These are phyloP conservation scores for Amphimedon queenslandica DNA, from an alignment of 37 sponge, comb jelly and placozoan species.

Conservation along the genomic window DNA sequence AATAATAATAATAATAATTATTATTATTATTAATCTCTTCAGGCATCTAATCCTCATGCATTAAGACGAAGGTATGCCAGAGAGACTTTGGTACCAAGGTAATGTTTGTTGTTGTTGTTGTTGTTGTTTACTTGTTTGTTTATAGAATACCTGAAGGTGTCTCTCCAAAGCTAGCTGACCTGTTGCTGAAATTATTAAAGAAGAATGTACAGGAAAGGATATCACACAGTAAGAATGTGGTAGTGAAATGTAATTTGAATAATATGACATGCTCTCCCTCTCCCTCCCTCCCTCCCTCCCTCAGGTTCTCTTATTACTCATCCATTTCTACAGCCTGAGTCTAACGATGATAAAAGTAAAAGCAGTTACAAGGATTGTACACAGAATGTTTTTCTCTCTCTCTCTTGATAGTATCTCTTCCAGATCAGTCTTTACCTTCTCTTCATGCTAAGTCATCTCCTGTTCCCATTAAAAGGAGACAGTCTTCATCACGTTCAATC, in stretches of 20 bases:
- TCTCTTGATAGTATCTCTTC: neutral
- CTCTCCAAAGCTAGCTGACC: slow-evolving; percentile 48
- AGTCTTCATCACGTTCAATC: slow-evolving; percentile 3
- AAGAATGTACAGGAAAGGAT: slow-evolving; percentile 70
- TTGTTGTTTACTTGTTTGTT: neutral
- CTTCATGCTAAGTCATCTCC: slow-evolving; percentile 47
- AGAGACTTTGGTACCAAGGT: slow-evolving; percentile 66
- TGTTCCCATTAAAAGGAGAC: slow-evolving; percentile 32
- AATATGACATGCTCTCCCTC: too few relatives aligned
- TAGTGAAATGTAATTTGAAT: too few relatives aligned
- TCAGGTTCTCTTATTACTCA: neutral
- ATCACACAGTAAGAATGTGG: slow-evolving; percentile 58
- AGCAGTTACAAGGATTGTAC: too few relatives aligned
- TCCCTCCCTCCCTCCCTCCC: too few relatives aligned
- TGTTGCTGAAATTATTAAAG: slow-evolving; percentile 60
- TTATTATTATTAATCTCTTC: too few relatives aligned
- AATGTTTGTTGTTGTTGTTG: neutral
- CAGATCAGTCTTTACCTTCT: neutral
- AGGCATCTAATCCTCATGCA: slow-evolving; percentile 74
- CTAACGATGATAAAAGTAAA: slow-evolving; percentile 1
- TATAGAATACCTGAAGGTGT: slow-evolving; percentile 66
- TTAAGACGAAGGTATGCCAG: slow-evolving; percentile 59
- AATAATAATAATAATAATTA: too few relatives aligned
- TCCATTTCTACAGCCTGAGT: neutral
- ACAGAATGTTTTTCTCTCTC: too few relatives aligned